These are phyloP conservation scores for Momotus momota DNA, from an alignment of 2,797 vertebrate genomes.

Conservation along the genomic window DNA sequence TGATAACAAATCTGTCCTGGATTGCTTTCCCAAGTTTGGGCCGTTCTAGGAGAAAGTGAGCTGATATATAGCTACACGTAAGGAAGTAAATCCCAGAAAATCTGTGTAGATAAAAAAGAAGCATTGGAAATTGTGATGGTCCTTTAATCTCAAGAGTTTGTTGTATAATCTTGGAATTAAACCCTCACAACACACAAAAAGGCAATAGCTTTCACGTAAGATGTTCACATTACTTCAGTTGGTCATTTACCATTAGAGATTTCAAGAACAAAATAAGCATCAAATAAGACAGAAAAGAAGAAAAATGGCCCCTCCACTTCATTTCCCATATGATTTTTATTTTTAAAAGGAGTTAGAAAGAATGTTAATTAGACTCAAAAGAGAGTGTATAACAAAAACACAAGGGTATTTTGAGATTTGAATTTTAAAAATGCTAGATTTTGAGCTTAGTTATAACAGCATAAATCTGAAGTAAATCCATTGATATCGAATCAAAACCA, in stretches of 20 bases:
- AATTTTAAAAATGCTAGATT: not conserved
- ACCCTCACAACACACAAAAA: not conserved
- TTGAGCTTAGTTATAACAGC: not conserved
- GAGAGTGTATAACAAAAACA: not conserved
- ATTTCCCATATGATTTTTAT: not conserved
- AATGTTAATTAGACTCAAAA: not conserved
- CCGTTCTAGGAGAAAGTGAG: not conserved
- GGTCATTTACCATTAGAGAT: not conserved
- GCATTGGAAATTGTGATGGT: not conserved
- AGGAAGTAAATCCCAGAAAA: not conserved
- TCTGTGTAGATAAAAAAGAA: not conserved
- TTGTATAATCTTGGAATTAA: not conserved
- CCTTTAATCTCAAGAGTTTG: not conserved
- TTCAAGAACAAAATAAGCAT: not conserved
- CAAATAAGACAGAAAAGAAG: not conserved
- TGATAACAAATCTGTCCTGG: not conserved
- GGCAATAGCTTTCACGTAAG: not conserved
- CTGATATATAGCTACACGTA: not conserved
- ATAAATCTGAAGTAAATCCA: slow-evolving; percentile 10
- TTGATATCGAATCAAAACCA: slow-evolving; percentile 1
- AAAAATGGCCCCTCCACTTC: not conserved
- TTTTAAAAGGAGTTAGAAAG: not conserved
- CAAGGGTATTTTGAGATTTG: not conserved
- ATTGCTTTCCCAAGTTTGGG: not conserved
- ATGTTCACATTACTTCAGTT: not conserved